phyloP scores from a whole-genome alignment of 2,888 invertebrate species.

The Vesta saturnalis region DNA sequence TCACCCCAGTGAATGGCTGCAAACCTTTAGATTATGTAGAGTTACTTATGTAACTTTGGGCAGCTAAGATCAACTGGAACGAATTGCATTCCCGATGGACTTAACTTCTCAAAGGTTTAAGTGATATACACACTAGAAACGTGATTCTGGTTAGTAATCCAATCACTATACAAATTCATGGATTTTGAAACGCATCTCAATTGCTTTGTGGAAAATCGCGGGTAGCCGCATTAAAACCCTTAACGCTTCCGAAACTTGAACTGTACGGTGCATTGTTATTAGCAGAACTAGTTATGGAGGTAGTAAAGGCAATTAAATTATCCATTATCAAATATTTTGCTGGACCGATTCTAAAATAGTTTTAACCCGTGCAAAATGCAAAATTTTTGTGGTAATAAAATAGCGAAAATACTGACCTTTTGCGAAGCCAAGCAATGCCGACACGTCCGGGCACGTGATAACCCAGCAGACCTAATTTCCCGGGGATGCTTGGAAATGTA shows the following conservation, averaged over 20 bases:
- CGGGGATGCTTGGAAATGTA: not conserved
- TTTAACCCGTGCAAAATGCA: not conserved
- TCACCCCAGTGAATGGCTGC: not conserved
- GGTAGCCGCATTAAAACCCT: too few relatives aligned
- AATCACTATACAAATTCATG: slow-evolving; percentile 38
- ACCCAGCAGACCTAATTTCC: slow-evolving; percentile 15
- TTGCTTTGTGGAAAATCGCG: too few relatives aligned
- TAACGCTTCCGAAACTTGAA: slow-evolving; percentile 45
- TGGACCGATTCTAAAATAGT: slow-evolving; percentile 43
- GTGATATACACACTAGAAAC: slow-evolving; percentile 18
- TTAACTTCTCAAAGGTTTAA: slow-evolving; percentile 20
- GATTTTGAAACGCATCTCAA: too few relatives aligned
- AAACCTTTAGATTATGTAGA: not conserved
- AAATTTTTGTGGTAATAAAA: slow-evolving; percentile 5
- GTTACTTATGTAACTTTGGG: slow-evolving; percentile 29
- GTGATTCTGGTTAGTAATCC: slow-evolving; percentile 12
- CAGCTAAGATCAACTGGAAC: too few relatives aligned
- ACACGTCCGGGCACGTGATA: slow-evolving; percentile 1
- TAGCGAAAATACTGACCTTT: slow-evolving; percentile 2
- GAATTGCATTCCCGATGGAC: slow-evolving; percentile 29
- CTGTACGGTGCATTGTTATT: slow-evolving; percentile 38
- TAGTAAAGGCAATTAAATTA: slow-evolving; percentile 7
- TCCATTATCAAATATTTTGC: slow-evolving; percentile 17
- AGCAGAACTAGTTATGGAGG: too few relatives aligned
- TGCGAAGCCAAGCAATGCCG: not conserved